These are phyloP conservation scores for Grammomys dolichurus DNA, from an alignment of 2,113 vertebrate genomes.

Conservation along the genomic window DNA sequence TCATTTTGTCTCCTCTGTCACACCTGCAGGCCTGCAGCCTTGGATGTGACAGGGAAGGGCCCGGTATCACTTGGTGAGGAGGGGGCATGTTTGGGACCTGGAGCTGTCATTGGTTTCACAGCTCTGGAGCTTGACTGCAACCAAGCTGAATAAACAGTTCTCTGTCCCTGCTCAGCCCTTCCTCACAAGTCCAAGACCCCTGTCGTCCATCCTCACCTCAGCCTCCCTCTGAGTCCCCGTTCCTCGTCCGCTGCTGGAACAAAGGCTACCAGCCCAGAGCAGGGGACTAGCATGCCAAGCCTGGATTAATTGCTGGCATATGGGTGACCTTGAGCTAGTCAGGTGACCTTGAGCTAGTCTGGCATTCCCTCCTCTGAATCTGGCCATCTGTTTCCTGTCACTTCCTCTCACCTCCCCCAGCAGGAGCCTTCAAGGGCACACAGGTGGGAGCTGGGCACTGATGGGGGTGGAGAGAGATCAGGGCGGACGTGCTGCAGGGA, in stretches of 20 bases:
- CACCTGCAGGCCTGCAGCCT: not conserved
- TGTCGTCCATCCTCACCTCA: not conserved
- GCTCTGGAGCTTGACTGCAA: not conserved
- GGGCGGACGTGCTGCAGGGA: not conserved
- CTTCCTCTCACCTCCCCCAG: not conserved
- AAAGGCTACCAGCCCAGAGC: not conserved
- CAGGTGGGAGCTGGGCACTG: not conserved
- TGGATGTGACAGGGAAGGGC: not conserved
- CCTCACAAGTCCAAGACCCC: not conserved
- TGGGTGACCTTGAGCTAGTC: constrained; percentile 22
- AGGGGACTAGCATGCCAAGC: not conserved
- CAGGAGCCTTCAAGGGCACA: not conserved
- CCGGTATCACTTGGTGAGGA: not conserved
- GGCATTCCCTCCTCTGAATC: not conserved
- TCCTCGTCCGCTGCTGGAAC: not conserved
- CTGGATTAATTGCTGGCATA: not conserved
- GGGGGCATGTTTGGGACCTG: not conserved
- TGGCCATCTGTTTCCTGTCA: not conserved
- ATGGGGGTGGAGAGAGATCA: not conserved
- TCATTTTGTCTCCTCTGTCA: not conserved
- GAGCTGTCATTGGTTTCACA: not conserved
- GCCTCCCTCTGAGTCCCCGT: not conserved
- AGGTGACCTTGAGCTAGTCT: not conserved
- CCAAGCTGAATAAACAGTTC: not conserved
- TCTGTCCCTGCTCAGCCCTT: not conserved